phyloP scores from a whole-genome alignment of 2,113 vertebrate genomes.

The Maccullochella peelii region DNA sequence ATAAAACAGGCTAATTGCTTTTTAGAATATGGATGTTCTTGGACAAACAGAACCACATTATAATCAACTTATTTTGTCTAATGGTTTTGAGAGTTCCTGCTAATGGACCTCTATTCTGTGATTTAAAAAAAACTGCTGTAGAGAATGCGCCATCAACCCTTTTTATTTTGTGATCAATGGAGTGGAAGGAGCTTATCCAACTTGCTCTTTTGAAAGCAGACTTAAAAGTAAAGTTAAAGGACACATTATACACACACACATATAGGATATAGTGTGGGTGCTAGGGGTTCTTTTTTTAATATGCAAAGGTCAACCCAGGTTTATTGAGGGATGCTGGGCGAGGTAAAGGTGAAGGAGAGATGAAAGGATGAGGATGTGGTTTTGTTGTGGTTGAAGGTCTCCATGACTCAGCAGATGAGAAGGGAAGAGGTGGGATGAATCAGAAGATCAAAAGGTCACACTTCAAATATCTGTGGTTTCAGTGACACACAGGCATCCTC shows the following conservation, averaged over 20 bases:
- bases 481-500: neutral
- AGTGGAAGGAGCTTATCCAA: conserved; percentile 16
- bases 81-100: neutral
- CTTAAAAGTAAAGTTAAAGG: conserved; percentile 64
- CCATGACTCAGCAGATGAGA: conserved; percentile 51
- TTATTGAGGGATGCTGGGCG: conserved; percentile 43
- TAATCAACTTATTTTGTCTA: neutral
- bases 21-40: neutral
- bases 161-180: conserved; percentile 18
- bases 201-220: conserved; percentile 40
- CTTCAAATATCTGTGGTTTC: conserved; percentile 20
- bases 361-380: conserved; percentile 57
- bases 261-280: conserved; percentile 29
- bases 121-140: neutral
- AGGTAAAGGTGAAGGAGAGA: conserved; percentile 47
- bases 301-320: conserved; percentile 60
- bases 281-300: conserved; percentile 32
- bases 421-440: conserved; percentile 59
- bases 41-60: neutral
- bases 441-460: conserved; percentile 35
- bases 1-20: neutral
- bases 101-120: neutral
- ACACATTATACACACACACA: conserved; percentile 20
- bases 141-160: conserved; percentile 6
- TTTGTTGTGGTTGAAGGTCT: conserved; percentile 46